Percentiles rank a stretch among this genome's conserved stretches.
Evolutionary conservation across 2,113 vertebrate species (phyloP).

Genomic region (Brachirus orientalis): DNA sequence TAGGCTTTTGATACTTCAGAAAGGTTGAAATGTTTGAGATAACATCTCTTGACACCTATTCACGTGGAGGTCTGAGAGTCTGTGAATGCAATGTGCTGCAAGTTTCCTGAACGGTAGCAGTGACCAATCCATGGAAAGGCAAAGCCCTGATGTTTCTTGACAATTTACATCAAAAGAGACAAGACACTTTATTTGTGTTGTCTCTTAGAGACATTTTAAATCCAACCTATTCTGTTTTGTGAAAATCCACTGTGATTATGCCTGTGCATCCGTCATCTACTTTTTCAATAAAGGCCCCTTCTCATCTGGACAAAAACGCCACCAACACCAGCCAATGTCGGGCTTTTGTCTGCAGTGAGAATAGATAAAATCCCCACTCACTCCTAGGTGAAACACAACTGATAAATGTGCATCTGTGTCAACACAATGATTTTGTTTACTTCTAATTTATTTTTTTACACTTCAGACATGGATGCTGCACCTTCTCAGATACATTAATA

Average conservation of each 20-base stretch:
- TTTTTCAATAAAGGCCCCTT: too few relatives aligned
- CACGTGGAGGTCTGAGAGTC: constrained; percentile 43
- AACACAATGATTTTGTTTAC: too few relatives aligned
- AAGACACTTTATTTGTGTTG: background rate
- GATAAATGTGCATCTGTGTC: too few relatives aligned
- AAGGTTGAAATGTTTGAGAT: constrained; percentile 69
- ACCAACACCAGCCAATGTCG: too few relatives aligned
- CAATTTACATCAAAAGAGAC: constrained; percentile 27
- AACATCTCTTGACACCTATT: constrained; percentile 71
- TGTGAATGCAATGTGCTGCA: constrained; percentile 22
- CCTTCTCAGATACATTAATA: too few relatives aligned
- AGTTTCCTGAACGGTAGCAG: constrained; percentile 62
- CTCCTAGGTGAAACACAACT: too few relatives aligned
- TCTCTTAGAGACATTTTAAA: constrained; percentile 16
- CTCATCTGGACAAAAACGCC: too few relatives aligned
- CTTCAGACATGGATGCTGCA: too few relatives aligned
- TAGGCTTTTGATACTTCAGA: constrained; percentile 67
- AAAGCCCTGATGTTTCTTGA: constrained; percentile 59
- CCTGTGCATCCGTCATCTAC: background rate
- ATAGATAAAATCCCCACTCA: too few relatives aligned
- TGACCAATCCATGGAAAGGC: constrained; percentile 36
- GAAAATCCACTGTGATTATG: background rate
- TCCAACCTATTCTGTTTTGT: background rate
- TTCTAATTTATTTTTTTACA: too few relatives aligned
- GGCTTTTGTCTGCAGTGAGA: too few relatives aligned